These are phyloP conservation scores for Euura saliciscinereae DNA, from an alignment of 1,140 invertebrate genomes.

Conservation along the genomic window DNA sequence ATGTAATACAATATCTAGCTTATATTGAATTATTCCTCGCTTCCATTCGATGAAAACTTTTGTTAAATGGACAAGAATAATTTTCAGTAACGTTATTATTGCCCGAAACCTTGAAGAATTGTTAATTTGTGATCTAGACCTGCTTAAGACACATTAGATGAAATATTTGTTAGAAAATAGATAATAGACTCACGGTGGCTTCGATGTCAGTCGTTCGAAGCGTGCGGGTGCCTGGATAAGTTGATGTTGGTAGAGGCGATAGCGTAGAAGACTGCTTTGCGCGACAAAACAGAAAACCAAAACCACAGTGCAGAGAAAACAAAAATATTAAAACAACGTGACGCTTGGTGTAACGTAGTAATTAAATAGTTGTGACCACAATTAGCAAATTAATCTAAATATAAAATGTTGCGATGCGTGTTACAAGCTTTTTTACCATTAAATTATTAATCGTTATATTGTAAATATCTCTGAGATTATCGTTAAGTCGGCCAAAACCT, in stretches of 20 bases:
- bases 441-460: slow-evolving; percentile 14
- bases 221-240: slow-evolving; percentile 31
- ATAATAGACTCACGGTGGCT: slow-evolving; percentile 45
- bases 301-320: slow-evolving; percentile 52
- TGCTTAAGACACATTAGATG: not conserved
- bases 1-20: too few relatives aligned
- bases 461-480: slow-evolving; percentile 9
- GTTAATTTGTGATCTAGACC: too few relatives aligned
- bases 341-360: not conserved
- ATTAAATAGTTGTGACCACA: not conserved
- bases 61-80: too few relatives aligned
- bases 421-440: slow-evolving; percentile 37
- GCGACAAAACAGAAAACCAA: slow-evolving; percentile 55
- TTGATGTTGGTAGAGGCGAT: slow-evolving; percentile 43
- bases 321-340: not conserved
- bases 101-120: too few relatives aligned
- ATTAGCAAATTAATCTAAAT: slow-evolving; percentile 3
- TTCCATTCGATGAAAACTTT: too few relatives aligned
- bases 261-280: slow-evolving; percentile 49
- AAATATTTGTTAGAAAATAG: not conserved
- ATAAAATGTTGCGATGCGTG: slow-evolving; percentile 43
- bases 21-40: too few relatives aligned
- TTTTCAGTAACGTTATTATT: too few relatives aligned
- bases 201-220: slow-evolving; percentile 44
- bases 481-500: not conserved